These are phyloP conservation scores for Synergus umbraculus DNA, from an alignment of 2,888 invertebrate species.

Conservation along the genomic window DNA sequence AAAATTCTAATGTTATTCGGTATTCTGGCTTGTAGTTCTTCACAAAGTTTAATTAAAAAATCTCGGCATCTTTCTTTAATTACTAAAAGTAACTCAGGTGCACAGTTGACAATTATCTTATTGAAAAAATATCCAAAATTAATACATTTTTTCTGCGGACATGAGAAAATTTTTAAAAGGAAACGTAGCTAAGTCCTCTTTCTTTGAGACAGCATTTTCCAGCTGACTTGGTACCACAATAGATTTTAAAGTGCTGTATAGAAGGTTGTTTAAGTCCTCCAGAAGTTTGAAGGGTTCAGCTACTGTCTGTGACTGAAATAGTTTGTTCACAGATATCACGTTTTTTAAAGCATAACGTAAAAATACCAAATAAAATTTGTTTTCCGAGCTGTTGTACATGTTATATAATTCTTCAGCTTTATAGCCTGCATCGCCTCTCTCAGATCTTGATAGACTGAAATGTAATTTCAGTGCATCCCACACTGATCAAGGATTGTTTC, in stretches of 20 bases:
- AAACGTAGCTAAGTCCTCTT: conserved; percentile 57
- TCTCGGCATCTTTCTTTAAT: too few species aligned
- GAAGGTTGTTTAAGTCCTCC: conserved; percentile 51
- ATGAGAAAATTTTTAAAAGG: conserved; percentile 60
- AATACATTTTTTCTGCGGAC: conserved; percentile 59
- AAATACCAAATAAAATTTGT: conserved; percentile 52
- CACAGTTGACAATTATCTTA: neutral
- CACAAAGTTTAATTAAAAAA: too few species aligned
- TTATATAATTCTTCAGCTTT: conserved; percentile 40
- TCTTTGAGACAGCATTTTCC: conserved; percentile 54
- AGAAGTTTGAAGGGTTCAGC: conserved; percentile 54
- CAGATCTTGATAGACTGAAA: conserved; percentile 54
- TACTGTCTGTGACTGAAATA: conserved; percentile 55
- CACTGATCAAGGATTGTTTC: conserved; percentile 56
- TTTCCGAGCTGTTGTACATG: conserved; percentile 40
- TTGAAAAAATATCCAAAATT: conserved; percentile 61
- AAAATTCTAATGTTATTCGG: too few species aligned
- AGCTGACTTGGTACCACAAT: conserved; percentile 60
- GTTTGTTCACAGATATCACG: conserved; percentile 49
- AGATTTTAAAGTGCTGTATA: conserved; percentile 52
- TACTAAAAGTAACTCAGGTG: too few species aligned
- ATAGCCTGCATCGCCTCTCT: conserved; percentile 52
- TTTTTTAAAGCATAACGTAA: conserved; percentile 48
- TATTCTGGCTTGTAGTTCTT: too few species aligned
- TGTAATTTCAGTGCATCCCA: conserved; percentile 64